phyloP scores from a whole-genome alignment of 2,113 vertebrate genomes.

The Siniperca knerii region DNA sequence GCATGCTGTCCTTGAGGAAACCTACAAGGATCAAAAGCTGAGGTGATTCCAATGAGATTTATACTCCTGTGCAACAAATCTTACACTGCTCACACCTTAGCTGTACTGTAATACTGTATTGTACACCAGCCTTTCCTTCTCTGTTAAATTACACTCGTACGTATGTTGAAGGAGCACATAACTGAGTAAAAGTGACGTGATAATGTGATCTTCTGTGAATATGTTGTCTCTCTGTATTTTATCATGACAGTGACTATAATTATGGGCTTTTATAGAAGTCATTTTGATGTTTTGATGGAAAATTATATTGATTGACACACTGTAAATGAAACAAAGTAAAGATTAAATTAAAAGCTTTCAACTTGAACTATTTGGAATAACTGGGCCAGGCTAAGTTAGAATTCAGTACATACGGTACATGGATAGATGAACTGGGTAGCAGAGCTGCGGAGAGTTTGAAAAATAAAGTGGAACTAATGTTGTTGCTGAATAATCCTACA shows the following conservation, averaged over 20 bases:
- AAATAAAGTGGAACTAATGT: constrained; percentile 26
- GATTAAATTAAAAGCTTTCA: constrained; percentile 1
- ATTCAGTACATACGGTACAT: constrained; percentile 12
- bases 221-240: constrained; percentile 8
- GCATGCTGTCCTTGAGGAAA: neutral
- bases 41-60: neutral
- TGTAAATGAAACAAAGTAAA: constrained; percentile 29
- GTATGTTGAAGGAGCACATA: neutral
- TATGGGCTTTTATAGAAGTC: constrained; percentile 9
- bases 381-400: neutral
- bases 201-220: constrained; percentile 31
- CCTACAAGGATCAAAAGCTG: neutral
- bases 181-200: neutral
- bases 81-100: neutral
- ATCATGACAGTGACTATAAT: constrained; percentile 1
- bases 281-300: constrained; percentile 25
- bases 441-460: neutral
- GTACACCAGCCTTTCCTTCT: neutral
- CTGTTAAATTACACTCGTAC: neutral
- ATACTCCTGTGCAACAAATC: neutral
- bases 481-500: constrained; percentile 22
- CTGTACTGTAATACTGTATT: neutral
- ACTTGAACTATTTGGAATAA: constrained; percentile 35
- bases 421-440: constrained; percentile 19
- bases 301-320: neutral